Conservation (phyloP, 2,797 vertebrate genomes). For the Harpagifer antarcticus region DNA sequence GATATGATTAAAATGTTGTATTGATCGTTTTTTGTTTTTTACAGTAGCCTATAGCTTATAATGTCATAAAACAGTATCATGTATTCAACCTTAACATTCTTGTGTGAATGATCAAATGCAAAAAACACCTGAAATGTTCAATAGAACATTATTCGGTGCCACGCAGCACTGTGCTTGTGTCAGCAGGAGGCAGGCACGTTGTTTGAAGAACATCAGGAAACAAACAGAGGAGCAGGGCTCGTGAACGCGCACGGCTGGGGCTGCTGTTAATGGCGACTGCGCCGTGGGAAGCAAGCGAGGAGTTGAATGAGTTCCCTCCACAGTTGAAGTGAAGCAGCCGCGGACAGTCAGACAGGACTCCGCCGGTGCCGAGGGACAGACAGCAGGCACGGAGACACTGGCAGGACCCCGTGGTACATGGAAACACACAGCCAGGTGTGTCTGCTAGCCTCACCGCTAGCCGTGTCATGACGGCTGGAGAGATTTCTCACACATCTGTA, state of each 20-base stretch:
- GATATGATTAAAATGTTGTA: background rate
- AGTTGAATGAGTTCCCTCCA: conserved; percentile 81
- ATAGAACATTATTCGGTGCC: background rate
- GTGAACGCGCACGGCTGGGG: conserved; percentile 69
- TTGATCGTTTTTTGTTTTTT: background rate
- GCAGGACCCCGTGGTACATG: conserved; percentile 40
- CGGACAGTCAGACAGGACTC: conserved; percentile 38
- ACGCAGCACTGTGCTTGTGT: background rate
- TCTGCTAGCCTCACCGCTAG: conserved; percentile 64
- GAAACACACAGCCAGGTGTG: conserved; percentile 57
- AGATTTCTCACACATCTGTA: conserved; percentile 79
- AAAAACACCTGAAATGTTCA: background rate
- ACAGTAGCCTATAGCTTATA: background rate
- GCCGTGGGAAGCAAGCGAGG: conserved; percentile 75
- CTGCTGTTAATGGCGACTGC: conserved; percentile 82
- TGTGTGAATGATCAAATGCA: background rate
- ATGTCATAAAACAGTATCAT: background rate
- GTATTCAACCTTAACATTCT: background rate
- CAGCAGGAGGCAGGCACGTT: conserved; percentile 69
- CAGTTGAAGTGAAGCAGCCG: conserved; percentile 65
- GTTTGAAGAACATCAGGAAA: conserved; percentile 11
- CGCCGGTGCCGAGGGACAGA: conserved; percentile 33
- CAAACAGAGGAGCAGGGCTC: conserved; percentile 12
- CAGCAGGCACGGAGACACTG: conserved; percentile 22
- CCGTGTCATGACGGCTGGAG: conserved; percentile 76